These are phyloP conservation scores for Pantelozetes paolii DNA, from an alignment of 2,888 invertebrate genomes.

Conservation along the genomic window DNA sequence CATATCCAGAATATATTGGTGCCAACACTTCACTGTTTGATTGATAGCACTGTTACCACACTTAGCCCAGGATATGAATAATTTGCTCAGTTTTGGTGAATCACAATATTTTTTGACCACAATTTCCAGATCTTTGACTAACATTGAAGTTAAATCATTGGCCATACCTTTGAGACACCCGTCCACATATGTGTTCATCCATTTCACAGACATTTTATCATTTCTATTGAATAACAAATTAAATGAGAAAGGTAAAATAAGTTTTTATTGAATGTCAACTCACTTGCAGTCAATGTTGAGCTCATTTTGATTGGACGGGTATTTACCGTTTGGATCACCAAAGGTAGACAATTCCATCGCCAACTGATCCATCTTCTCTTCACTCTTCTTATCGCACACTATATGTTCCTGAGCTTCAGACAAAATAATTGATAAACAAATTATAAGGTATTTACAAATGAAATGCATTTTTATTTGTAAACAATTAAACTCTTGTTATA, in stretches of 20 bases:
- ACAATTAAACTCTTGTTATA: too few species aligned
- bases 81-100: slow-evolving; percentile 7
- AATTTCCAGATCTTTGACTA: neutral
- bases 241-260: neutral
- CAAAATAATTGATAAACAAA: neutral
- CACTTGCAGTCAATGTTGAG: neutral
- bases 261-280: neutral
- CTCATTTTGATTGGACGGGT: neutral
- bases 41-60: slow-evolving; percentile 8
- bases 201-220: neutral
- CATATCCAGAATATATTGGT: neutral
- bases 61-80: neutral
- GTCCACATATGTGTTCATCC: neutral
- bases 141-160: neutral
- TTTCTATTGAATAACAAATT: neutral
- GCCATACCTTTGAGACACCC: neutral
- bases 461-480: neutral
- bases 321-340: neutral
- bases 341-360: neutral
- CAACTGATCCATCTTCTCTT: neutral
- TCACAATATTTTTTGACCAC: slow-evolving; percentile 13
- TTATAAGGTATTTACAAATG: too few species aligned
- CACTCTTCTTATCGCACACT: neutral
- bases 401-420: neutral
- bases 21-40: slow-evolving; percentile 17